phyloP scores from a whole-genome alignment of 1,140 invertebrate species.

The Platorchestia sp. region DNA sequence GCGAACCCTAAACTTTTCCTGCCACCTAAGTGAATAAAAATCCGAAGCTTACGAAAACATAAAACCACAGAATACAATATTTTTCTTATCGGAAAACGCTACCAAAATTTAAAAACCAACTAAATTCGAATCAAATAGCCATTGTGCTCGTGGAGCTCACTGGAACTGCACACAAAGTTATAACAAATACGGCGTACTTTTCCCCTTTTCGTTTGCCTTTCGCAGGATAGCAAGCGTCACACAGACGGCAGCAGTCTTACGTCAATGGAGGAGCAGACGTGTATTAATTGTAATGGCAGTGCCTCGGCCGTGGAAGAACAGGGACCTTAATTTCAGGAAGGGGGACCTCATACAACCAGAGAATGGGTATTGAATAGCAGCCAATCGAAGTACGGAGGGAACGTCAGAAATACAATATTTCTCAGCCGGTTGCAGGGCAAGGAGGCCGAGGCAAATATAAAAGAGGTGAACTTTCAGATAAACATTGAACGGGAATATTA shows the following conservation, averaged over 20 bases:
- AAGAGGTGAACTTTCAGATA: background rate
- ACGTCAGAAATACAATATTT: constrained; percentile 45
- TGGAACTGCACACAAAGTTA: background rate
- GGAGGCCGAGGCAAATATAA: background rate
- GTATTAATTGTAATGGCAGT: constrained; percentile 50
- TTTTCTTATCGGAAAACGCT: background rate
- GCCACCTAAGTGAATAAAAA: too few species aligned
- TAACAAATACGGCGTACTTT: background rate
- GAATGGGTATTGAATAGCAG: constrained; percentile 55
- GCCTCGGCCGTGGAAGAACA: constrained; percentile 28
- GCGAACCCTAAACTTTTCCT: too few species aligned
- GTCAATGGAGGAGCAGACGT: constrained; percentile 44
- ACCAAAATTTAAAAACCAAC: background rate
- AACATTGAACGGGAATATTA: background rate
- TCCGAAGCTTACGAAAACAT: background rate
- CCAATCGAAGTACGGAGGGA: constrained; percentile 36
- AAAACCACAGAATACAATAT: background rate
- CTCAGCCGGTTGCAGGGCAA: background rate
- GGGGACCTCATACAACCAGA: constrained; percentile 49
- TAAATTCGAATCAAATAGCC: background rate
- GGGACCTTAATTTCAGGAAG: constrained; percentile 54
- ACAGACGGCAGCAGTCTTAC: background rate
- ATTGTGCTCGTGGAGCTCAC: background rate
- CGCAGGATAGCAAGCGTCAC: background rate
- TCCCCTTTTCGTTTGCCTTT: background rate